Base-by-base conservation (phyloP, 2,113 vertebrate genomes). In the Oreochromis tanganicae region DNA sequence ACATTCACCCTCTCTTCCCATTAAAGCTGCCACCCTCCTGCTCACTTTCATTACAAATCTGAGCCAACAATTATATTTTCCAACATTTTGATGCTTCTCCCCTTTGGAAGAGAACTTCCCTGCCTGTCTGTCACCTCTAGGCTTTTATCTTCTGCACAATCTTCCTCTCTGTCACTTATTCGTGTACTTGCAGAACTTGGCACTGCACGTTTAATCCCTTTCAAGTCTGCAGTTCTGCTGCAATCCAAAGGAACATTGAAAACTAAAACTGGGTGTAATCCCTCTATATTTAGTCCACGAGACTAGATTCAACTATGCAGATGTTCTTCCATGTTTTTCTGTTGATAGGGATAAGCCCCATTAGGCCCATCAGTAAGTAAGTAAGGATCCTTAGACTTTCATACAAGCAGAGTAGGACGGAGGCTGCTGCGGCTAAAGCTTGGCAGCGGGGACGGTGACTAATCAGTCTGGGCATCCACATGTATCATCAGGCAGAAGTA, bases 11-110 rank as follows among this genome's bases (percentile, higher is more conserved):
- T 29, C 71, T 81, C 52, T n/a, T 82, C 16, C 85, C 82, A 89
- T 87, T 80, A 83, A 91, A 89, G 34, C 38, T 82, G 50, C 84
- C 82, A 82, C 73, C 24, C 57, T 82, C 52, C 71, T 6, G 29
- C 55, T 80, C 36, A 57, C 50, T 83, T 79, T 52, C 61, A 27
- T 81, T 66, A 50, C 4, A 78, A 84, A 24, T 5, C 63, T 4
- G 41, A 81, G 89, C 89, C 88, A 92, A 85, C 73, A 85, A 88
- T 93, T 83, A 48, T 82, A 93, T 92, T 92, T 91, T 80, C 87
- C 80, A 52, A 66, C 17, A 36, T 16, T 29, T 19, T 29, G 4
- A 71, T 5, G 14, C 12, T 17, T 41, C 82, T 36, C 59, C 29
- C 43, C 27, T 46, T 57, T 61, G 27, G 19, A 59, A 5, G 34